These are phyloP conservation scores for Drosophila nigromelanica DNA, from an alignment of 1,140 invertebrate species.

Conservation along the genomic window DNA sequence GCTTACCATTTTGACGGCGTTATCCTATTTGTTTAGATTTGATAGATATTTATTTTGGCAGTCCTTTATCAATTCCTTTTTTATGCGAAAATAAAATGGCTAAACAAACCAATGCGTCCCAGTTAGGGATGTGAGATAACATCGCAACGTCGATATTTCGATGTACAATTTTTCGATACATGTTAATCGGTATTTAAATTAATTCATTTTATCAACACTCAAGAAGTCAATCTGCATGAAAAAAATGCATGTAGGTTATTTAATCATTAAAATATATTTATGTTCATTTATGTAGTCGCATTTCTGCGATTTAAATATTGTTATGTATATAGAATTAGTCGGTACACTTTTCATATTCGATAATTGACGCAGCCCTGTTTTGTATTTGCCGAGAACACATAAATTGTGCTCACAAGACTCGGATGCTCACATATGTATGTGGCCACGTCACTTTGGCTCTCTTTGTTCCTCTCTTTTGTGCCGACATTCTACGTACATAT, in stretches of 20 bases:
- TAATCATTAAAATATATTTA: too few relatives aligned
- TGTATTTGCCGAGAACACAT: conserved; percentile 6
- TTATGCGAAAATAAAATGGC: conserved; percentile 41
- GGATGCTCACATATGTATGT: conserved; percentile 48
- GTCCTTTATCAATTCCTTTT: not conserved
- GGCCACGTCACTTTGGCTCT: conserved; percentile 77
- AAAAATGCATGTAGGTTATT: too few relatives aligned
- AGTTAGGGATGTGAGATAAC: not conserved
- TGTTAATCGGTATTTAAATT: too few relatives aligned
- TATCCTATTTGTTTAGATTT: not conserved
- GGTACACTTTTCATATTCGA: not conserved
- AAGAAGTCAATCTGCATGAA: too few relatives aligned
- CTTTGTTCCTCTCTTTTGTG: conserved; percentile 74
- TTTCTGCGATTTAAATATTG: not conserved
- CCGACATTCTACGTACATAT: conserved; percentile 72
- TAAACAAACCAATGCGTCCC: conserved; percentile 34
- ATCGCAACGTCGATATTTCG: too few relatives aligned
- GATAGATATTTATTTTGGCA: not conserved
- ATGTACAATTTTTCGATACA: too few relatives aligned
- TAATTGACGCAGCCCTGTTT: conserved; percentile 10
- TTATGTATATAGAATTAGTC: not conserved
- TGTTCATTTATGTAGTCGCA: not conserved
- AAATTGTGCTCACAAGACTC: conserved; percentile 9
- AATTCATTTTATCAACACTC: too few relatives aligned
- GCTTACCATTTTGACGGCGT: conserved; percentile 33